Base-by-base conservation (phyloP, 2,888 invertebrate genomes). In the Drosophila fungiperda region DNA sequence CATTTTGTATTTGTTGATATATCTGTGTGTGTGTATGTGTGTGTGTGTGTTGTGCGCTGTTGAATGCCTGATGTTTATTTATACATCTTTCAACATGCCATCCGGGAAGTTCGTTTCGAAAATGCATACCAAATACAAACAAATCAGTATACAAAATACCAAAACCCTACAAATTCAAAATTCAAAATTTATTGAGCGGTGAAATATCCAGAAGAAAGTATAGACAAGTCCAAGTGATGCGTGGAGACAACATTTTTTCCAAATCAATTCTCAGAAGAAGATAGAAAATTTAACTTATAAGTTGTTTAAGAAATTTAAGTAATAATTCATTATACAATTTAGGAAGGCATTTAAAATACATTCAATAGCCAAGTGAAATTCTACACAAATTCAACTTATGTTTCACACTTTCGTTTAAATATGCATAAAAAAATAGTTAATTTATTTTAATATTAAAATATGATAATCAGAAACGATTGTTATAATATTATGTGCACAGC, bases 61-160 rank as follows among this genome's bases (percentile, higher is more conserved):
- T 84, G 72, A 90, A 89, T 84, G 82, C 76, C 78, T 70, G 73
- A 68, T 76, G 76, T 80, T 83, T 91, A 85, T 91, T 90, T 92
- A 83, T 88, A 87, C 81, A 88, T 90, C 90, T 77, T 81, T 91
- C 84, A 91, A 80, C 90, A 88, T 84, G 83, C 91, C 91, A 91
- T 91, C 92, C 90, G 90, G 90, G 90, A 91, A 91, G 92, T 92
- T 83, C 80, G 82, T 85, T 89, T 83, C 80, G 75, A 89, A 83
- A 81, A 85, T 79, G 79, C 79, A 91, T 87, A 87, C 78, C 73
- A 80, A 82, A 78, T 81, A 82, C 91, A 91, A 91, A 91, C 92
- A 91, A 90, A 84, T 87, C 88, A 90, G 80, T 83, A 83, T 88
- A 86, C 86, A 86, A 89, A 84, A 89, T 83, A 61, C 73, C 73